These are phyloP conservation scores for Caenorhabditis sp. DNA, from an alignment of 2,888 invertebrate species.

Conservation along the genomic window DNA sequence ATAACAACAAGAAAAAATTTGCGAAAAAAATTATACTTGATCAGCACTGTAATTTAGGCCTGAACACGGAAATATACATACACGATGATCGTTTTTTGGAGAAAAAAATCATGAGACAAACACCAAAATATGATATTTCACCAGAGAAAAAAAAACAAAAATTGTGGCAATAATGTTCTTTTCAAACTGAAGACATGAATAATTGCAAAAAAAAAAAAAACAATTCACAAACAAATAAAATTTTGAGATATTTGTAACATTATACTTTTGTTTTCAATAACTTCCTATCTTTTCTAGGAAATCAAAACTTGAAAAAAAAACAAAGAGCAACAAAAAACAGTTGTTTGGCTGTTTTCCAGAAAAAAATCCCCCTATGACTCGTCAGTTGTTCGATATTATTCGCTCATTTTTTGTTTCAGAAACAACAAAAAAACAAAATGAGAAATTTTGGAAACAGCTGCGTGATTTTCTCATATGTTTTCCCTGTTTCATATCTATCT, in stretches of 20 bases:
- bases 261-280: not conserved
- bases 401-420: too few relatives aligned
- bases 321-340: not conserved
- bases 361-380: not conserved
- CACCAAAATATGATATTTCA: not conserved
- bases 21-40: too few relatives aligned
- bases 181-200: not conserved
- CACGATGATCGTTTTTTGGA: too few relatives aligned
- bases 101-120: conserved; percentile 19
- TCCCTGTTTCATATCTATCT: not conserved
- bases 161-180: conserved; percentile 4
- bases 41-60: too few relatives aligned
- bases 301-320: not conserved
- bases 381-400: not conserved
- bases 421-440: not conserved
- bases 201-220: not conserved
- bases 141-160: not conserved
- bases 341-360: not conserved
- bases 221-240: not conserved
- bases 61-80: too few relatives aligned
- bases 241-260: not conserved
- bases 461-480: not conserved
- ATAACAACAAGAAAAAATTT: too few relatives aligned
- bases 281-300: not conserved
- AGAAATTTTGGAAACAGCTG: not conserved